Evolutionary conservation across 2,797 vertebrate genomes (phyloP).

Genomic region (Poecilia picta): DNA sequence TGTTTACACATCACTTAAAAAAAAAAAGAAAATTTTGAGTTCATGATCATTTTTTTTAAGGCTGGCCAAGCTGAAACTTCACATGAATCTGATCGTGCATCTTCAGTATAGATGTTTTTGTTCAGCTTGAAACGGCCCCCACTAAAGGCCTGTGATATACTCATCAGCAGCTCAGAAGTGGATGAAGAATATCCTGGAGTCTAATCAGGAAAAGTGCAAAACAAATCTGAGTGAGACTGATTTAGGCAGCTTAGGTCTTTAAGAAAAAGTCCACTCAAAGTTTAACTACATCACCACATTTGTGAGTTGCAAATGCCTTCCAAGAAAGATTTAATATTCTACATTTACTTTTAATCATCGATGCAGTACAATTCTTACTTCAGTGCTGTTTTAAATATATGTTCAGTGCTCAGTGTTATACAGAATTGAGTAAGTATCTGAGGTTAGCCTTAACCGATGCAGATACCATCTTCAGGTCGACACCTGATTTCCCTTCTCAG

Average conservation of each 20-base stretch:
- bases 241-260: constrained; percentile 8
- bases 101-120: neutral
- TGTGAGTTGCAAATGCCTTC: neutral
- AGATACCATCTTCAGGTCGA: constrained; percentile 20
- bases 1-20: neutral
- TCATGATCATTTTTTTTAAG: neutral
- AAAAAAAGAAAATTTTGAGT: neutral
- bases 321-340: constrained; percentile 15
- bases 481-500: constrained; percentile 11
- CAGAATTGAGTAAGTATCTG: constrained; percentile 19
- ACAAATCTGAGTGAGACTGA: constrained; percentile 7
- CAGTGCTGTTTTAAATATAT: constrained; percentile 19
- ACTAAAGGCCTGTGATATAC: constrained; percentile 12
- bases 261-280: neutral
- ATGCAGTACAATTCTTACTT: constrained; percentile 48
- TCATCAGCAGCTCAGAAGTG: constrained; percentile 7
- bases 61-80: neutral
- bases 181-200: neutral
- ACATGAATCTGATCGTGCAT: neutral
- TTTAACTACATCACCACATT: neutral
- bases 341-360: neutral
- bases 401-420: constrained; percentile 39
- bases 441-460: constrained; percentile 32
- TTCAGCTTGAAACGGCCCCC: neutral
- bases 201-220: constrained; percentile 24